Conservation (phyloP, 2,888 invertebrate genomes). For the Meteorus colon region DNA sequence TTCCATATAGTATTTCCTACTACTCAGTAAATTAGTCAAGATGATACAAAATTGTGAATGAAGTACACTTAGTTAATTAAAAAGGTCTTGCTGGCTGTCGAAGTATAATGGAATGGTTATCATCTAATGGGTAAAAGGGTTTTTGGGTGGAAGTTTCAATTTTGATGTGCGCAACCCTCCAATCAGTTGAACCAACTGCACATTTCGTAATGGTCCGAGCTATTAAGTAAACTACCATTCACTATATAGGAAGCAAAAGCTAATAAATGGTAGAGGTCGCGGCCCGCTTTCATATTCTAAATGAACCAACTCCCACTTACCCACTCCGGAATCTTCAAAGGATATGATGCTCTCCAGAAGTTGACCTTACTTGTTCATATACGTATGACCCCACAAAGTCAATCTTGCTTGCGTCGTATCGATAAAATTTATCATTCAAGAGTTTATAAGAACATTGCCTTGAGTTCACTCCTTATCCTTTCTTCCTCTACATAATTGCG, state of each 20-base stretch:
- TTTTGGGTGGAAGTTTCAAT: slow-evolving; percentile 22
- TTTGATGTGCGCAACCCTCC: slow-evolving; percentile 24
- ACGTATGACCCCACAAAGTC: neutral
- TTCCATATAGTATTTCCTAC: neutral
- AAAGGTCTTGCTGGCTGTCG: slow-evolving; percentile 36
- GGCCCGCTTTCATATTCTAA: slow-evolving; percentile 23
- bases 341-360: neutral
- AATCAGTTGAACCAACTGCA: slow-evolving; percentile 30
- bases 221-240: slow-evolving; percentile 16
- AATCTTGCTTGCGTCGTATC: neutral
- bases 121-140: slow-evolving; percentile 20
- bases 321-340: slow-evolving; percentile 1
- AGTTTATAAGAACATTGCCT: neutral
- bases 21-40: neutral
- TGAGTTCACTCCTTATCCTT: neutral
- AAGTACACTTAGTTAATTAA: slow-evolving; percentile 11
- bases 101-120: slow-evolving; percentile 18
- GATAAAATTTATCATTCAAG: neutral
- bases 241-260: neutral
- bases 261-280: neutral
- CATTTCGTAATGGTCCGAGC: slow-evolving; percentile 37
- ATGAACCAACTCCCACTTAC: slow-evolving; percentile 31
- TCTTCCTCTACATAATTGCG: neutral
- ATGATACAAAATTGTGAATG: too few relatives aligned
- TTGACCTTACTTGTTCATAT: neutral